A percentile compares a stretch with the other conserved stretches of the same genome.
Conservation (phyloP, 2,888 invertebrate genomes). For the Volucella inflata region DNA sequence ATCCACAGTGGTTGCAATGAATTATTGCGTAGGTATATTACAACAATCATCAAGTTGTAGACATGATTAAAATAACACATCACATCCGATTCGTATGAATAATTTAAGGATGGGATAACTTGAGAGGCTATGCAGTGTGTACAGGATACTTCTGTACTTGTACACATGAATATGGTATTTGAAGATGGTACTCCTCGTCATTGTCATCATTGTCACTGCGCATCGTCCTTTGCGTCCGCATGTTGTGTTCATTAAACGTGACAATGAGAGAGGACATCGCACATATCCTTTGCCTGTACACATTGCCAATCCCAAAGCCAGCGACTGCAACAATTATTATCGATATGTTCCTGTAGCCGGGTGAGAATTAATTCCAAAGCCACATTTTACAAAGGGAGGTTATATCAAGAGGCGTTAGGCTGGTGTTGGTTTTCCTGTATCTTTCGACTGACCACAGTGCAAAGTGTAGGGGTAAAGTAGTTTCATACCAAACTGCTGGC, state of each 20-base stretch:
- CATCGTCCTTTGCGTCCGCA: conserved; percentile 44
- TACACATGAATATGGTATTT: background rate
- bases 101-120: conserved; percentile 62
- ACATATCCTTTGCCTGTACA: conserved; percentile 33
- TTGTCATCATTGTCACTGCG: conserved; percentile 61
- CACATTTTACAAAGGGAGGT: conserved; percentile 11
- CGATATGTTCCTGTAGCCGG: conserved; percentile 55
- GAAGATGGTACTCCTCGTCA: conserved; percentile 24
- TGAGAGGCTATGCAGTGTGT: conserved; percentile 12
- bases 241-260: conserved; percentile 71
- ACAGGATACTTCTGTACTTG: too few species aligned
- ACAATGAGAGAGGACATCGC: conserved; percentile 64
- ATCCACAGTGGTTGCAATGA: conserved; percentile 57
- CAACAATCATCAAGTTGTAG: conserved; percentile 73
- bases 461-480: conserved; percentile 1
- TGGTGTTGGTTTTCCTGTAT: conserved; percentile 1
- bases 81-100: conserved; percentile 72
- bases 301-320: conserved; percentile 16
- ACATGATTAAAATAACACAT: conserved; percentile 74
- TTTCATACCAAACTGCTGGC: too few species aligned
- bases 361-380: conserved; percentile 64
- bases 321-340: conserved; percentile 68
- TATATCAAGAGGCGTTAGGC: background rate
- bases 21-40: conserved; percentile 57
- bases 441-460: conserved; percentile 45